Base-by-base conservation (phyloP, 2,888 invertebrate genomes). In the Epinotia brunnichana region DNA sequence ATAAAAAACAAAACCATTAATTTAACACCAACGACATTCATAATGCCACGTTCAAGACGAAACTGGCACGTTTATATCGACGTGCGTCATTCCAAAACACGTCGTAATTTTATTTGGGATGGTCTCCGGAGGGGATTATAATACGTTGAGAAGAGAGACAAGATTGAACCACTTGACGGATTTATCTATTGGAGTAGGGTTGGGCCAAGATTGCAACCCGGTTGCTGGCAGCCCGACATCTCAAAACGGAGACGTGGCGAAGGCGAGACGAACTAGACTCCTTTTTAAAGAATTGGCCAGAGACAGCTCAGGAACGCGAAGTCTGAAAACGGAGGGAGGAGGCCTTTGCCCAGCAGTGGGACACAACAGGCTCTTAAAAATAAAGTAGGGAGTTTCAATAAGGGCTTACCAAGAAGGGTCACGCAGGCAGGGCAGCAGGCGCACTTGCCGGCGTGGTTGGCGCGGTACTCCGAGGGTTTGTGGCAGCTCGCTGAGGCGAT, bases 341-440 rank as follows among this genome's bases (percentile, higher is more conserved):
- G n/a, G n/a, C n/a, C n/a, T n/a, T n/a, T n/a, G n/a, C n/a, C n/a
- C n/a, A n/a, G n/a, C n/a, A n/a, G n/a, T n/a, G n/a, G n/a, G n/a
- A n/a, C n/a, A n/a, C n/a, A n/a, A n/a, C n/a, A n/a, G n/a, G n/a
- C n/a, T n/a, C n/a, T n/a, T n/a, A n/a, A n/a, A n/a, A n/a, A n/a
- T n/a, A n/a, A n/a, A 48, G 48, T 48, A 48, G 48, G 48, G 11
- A 39, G 21, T 10, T 19, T 67, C 17, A 70, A 66, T 67, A 61
- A 53, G 48, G 59, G 82, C 86, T 84, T 84, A 92, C 93, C 76
- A 0, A 93, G 82, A 19, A 86, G 76, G 4, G 87, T 87, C 44
- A 93, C 90, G 69, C 93, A 93, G 62, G 93, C 93, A 0, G 93
- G 92, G 70, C 93, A 93, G 80, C 93, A 93, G 21, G 86, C 93